Base-by-base conservation (phyloP, 2,888 invertebrate species). In the Cerceris ruficornis region DNA sequence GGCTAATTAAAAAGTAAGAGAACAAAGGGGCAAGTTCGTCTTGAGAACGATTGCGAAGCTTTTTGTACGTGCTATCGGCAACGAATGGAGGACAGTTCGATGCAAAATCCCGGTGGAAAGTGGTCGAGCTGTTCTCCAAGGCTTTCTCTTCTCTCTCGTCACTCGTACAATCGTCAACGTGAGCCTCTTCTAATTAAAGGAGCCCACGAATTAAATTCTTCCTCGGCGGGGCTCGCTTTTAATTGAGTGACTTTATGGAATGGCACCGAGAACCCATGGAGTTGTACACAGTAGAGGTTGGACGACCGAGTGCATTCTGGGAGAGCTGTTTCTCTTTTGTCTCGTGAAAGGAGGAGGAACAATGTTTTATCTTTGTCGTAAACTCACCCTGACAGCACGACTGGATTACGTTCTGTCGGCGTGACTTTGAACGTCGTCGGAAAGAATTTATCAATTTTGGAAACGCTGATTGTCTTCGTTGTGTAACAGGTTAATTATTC, bases 151-250 rank as follows among this genome's bases (percentile, higher is more conserved):
- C 46, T 11, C 46, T 13, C 46, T 17, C 62, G 39, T 58, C 28
- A 2, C 28, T 28, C 42, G 41, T 28, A 15, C 6, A 43, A 50
- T 17, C 54, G 39, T 65, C 60, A 55, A 49, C 66, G 60, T 59
- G 67, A 80, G 54, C 54, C 50, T 61, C 61, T 49, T 58, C 69
- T 75, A 71, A 74, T 80, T 80, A 75, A 71, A 73, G 54, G 67
- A 49, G 39, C 46, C 65, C 67, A 61, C 61, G 65, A 75, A 75
- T 69, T 65, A 50, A 65, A 52, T 39, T 54, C 71, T 68, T 65
- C 57, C 59, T 28, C 28, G 39, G 46, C 50, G 61, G 61, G 52
- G 14, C 14, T 15, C 17, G 61, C 71, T 58, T 74, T 80, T 64
- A 70, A 73, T 62, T 69, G 62, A 58, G 50, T 55, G 66, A 28